phyloP scores from a whole-genome alignment of 2,797 vertebrate genomes.

The Ataeniobius toweri region DNA sequence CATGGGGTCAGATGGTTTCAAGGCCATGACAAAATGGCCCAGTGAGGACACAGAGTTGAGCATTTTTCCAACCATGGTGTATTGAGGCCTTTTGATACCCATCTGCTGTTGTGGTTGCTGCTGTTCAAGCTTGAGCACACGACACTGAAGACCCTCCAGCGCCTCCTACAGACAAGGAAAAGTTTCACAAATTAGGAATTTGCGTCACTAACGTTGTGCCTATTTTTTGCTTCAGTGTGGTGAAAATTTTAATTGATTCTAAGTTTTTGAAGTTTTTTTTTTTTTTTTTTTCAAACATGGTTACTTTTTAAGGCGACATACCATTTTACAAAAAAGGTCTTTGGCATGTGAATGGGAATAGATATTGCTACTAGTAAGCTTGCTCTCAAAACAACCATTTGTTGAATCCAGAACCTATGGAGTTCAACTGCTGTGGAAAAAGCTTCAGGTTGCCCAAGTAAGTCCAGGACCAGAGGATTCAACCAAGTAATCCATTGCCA shows the following conservation, averaged over 20 bases:
- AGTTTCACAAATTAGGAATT: not conserved
- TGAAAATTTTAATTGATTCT: not conserved
- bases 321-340: no score
- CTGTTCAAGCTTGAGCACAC: conserved; percentile 91
- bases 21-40: conserved; percentile 86
- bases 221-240: not conserved
- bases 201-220: not conserved
- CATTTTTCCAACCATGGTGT: conserved; percentile 85
- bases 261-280: not conserved
- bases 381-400: not conserved
- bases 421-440: not conserved
- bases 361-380: not conserved
- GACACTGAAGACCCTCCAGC: conserved; percentile 88
- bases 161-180: conserved; percentile 81
- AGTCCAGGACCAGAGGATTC: not conserved
- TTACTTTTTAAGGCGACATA: not conserved
- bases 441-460: not conserved
- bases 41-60: conserved; percentile 89
- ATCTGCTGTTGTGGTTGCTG: conserved; percentile 88
- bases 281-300: not conserved
- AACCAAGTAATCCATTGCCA: not conserved
- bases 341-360: not conserved
- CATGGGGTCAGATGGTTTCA: conserved; percentile 87
- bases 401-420: not conserved
- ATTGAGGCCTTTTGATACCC: conserved; percentile 87